Base-by-base conservation (phyloP, 2,888 invertebrate genomes). In the Elysia crispata region DNA sequence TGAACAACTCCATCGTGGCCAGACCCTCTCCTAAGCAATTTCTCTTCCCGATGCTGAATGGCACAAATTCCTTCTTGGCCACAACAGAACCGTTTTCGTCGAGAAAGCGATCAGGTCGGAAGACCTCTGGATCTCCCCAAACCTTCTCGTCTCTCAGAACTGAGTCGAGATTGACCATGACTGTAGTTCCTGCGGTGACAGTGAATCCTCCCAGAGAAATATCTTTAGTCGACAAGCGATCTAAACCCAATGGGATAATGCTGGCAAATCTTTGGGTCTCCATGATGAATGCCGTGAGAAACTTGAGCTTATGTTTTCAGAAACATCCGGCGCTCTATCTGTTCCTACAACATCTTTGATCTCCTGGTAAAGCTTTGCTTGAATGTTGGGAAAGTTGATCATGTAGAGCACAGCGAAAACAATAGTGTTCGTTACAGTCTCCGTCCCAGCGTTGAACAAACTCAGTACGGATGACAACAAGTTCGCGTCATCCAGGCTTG, bases 251-350 rank as follows among this genome's bases (percentile, higher is more conserved):
- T 15, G 83, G 85, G 66, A 87, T 86, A 75, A 88, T 83, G 70
- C 83, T 84, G 20, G 86, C 84, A 30, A 81, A 72, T n/a, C 89
- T 76, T 49, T 85, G 83, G 8, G 87, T 81, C 82, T 91, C 90
- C 73, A 86, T 76, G 49, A 88, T 82, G 15, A 87, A 86, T 15
- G 90, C 90, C 41, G 90, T 87, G 11, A 87, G 72, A 69, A 87
- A 87, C 1, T 81, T 74, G 66, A 87, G 64, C 0, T 81, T 79
- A n/a, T n/a, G n/a, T n/a, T n/a, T n/a, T n/a, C n/a, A n/a, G n/a
- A n/a, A n/a, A n/a, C n/a, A n/a, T n/a, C n/a, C n/a, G n/a, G n/a
- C n/a, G n/a, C n/a, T n/a, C n/a, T n/a, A n/a, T n/a, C n/a, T n/a
- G n/a, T n/a, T n/a, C n/a, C n/a, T n/a, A n/a, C n/a, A n/a, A n/a